Conservation (phyloP, 2,797 vertebrate species). For the Danio tinwini region DNA sequence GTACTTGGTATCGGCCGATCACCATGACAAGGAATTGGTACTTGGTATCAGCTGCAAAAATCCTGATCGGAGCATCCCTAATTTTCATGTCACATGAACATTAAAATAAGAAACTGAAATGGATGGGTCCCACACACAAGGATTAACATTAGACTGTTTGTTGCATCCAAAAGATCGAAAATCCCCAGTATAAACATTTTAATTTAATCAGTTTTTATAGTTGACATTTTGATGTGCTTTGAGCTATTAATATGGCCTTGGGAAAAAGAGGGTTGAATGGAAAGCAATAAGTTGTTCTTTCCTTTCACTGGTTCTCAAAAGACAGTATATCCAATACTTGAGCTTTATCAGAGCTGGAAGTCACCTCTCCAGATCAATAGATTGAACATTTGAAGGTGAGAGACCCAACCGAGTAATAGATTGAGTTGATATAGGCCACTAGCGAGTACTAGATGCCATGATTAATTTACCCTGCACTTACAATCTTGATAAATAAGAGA, state of each 20-base stretch:
- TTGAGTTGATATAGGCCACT: background rate
- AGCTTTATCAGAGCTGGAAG: background rate
- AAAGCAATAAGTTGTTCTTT: background rate
- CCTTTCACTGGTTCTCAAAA: background rate
- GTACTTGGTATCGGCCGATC: too few species aligned
- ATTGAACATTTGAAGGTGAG: background rate
- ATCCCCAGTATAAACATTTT: too few species aligned
- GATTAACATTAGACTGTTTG: too few species aligned
- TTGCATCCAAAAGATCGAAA: too few species aligned
- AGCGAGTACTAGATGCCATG: background rate
- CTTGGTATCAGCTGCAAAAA: too few species aligned
- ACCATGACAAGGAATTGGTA: too few species aligned
- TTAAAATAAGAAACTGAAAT: too few species aligned
- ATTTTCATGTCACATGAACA: too few species aligned
- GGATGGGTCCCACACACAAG: too few species aligned
- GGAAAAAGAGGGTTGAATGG: background rate
- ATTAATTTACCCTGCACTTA: constrained; percentile 12
- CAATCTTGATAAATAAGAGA: constrained; percentile 17
- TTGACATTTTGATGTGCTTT: background rate
- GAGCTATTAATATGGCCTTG: background rate
- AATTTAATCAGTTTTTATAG: background rate
- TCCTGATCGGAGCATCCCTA: too few species aligned
- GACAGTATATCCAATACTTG: background rate
- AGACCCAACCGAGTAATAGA: constrained; percentile 4
- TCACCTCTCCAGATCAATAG: background rate